These are phyloP conservation scores for Megalurothrips usitatus DNA, from an alignment of 2,888 invertebrate species.

Conservation along the genomic window DNA sequence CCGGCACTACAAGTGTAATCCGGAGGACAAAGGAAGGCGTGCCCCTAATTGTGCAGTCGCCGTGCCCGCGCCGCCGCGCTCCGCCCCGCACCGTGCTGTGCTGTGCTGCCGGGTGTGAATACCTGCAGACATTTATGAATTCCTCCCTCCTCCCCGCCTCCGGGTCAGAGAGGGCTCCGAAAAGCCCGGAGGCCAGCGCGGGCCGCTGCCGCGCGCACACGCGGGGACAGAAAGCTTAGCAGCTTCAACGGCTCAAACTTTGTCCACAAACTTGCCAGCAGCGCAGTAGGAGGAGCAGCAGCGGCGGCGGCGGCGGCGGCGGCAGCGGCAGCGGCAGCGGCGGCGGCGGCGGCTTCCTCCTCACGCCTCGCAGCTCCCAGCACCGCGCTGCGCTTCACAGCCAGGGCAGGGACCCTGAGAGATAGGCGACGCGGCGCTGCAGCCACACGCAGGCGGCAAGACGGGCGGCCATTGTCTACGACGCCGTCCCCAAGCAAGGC, in stretches of 20 bases:
- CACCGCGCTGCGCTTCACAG: no score
- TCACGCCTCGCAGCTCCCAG: no score
- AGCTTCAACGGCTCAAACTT: neutral
- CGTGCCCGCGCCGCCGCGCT: no score
- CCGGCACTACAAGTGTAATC: neutral
- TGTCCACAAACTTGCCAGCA: neutral
- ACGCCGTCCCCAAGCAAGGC: neutral
- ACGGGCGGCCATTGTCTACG: neutral
- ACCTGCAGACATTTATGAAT: conserved; percentile 20
- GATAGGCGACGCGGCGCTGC: neutral
- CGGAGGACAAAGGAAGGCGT: neutral
- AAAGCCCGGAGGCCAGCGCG: no score
- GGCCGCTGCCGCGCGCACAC: no score
- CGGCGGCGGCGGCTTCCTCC: no score
- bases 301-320: no score
- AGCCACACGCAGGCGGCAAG: neutral
- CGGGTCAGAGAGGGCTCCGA: no score
- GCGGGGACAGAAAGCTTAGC: neutral
- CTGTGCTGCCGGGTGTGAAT: neutral
- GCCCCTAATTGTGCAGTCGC: neutral
- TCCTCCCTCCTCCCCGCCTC: neutral
- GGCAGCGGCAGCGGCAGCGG: no score
- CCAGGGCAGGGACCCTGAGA: neutral
- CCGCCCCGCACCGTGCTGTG: no score
- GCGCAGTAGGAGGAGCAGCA: no score